These are phyloP conservation scores for Atethmia centrago DNA, from an alignment of 2,888 invertebrate genomes.

Conservation along the genomic window DNA sequence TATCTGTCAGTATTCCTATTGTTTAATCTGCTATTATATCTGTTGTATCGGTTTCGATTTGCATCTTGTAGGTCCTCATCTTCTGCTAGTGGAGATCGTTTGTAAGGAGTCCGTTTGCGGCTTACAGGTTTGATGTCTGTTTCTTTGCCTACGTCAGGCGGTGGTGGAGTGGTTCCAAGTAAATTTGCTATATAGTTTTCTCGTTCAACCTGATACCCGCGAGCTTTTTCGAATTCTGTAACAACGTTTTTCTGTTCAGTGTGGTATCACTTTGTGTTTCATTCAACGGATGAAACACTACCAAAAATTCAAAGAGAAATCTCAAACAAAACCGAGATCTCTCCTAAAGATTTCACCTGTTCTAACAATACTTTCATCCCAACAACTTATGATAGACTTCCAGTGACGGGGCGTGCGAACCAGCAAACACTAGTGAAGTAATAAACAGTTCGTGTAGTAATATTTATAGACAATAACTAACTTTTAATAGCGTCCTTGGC, in stretches of 20 bases:
- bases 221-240: conserved; percentile 92
- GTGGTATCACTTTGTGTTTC: neutral
- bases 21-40: conserved; percentile 36
- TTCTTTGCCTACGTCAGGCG: conserved; percentile 71
- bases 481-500: conserved; percentile 91
- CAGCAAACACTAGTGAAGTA: conserved; percentile 47
- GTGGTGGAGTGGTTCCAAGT: conserved; percentile 70
- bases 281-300: neutral
- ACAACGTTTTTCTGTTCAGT: conserved; percentile 56
- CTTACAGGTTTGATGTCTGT: conserved; percentile 71
- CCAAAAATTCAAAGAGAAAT: neutral
- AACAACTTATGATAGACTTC: conserved; percentile 25
- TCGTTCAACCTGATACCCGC: conserved; percentile 93
- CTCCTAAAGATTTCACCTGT: conserved; percentile 20
- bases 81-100: conserved; percentile 63
- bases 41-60: conserved; percentile 40
- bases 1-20: conserved; percentile 18
- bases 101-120: conserved; percentile 27
- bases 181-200: conserved; percentile 88
- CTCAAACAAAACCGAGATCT: neutral
- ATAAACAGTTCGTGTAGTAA: conserved; percentile 59
- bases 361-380: conserved; percentile 31
- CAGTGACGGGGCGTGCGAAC: conserved; percentile 56
- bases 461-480: conserved; percentile 79
- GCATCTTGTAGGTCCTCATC: conserved; percentile 47